These are phyloP conservation scores for Tachycineta bicolor DNA, from an alignment of 2,113 vertebrate species.

Conservation along the genomic window DNA sequence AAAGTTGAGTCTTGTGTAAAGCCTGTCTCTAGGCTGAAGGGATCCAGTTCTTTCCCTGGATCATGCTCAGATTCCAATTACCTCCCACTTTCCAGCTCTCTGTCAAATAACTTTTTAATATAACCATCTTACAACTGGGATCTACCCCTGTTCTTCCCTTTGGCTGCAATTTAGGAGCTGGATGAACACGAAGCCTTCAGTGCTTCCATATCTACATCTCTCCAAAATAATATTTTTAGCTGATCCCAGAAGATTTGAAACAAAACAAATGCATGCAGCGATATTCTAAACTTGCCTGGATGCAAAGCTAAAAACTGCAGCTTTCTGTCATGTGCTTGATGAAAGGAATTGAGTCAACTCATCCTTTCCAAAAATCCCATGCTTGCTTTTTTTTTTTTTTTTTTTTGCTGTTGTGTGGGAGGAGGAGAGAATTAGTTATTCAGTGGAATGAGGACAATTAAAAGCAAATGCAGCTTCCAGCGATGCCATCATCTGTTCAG, in stretches of 20 bases:
- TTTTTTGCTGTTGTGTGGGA: not conserved
- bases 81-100: not conserved
- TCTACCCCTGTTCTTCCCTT: not conserved
- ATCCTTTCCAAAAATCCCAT: constrained; percentile 35
- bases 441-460: constrained; percentile 50
- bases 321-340: constrained; percentile 32
- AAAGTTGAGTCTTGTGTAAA: not conserved
- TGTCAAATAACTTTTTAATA: not conserved
- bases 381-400: not conserved
- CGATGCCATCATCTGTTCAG: constrained; percentile 6
- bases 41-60: not conserved
- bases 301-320: constrained; percentile 63
- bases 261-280: not conserved
- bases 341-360: constrained; percentile 38
- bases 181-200: not conserved
- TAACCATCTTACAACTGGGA: not conserved
- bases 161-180: not conserved
- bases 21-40: not conserved
- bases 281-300: constrained; percentile 41
- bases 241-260: constrained; percentile 25
- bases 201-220: not conserved
- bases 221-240: constrained; percentile 18
- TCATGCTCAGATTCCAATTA: not conserved
- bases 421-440: constrained; percentile 56
- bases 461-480: constrained; percentile 41